These are phyloP conservation scores for Coreoperca whiteheadi DNA, from an alignment of 2,113 vertebrate genomes.

Conservation along the genomic window DNA sequence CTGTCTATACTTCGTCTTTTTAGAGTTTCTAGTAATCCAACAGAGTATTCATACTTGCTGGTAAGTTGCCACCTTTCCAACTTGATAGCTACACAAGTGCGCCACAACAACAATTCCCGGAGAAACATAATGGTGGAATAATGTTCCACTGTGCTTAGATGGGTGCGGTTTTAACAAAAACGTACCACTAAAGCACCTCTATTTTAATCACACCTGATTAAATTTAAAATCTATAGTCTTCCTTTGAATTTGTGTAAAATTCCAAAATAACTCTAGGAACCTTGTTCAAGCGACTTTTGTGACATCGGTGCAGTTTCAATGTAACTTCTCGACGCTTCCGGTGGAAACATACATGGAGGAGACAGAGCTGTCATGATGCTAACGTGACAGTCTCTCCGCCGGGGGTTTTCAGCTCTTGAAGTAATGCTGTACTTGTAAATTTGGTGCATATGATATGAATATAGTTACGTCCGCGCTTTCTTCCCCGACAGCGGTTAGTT, in stretches of 20 bases:
- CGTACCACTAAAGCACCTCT: neutral
- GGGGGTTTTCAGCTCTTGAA: neutral
- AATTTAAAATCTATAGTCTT: fast-evolving
- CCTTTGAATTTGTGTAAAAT: fast-evolving
- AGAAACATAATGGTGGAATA: slow-evolving; percentile 14
- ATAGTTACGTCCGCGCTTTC: fast-evolving
- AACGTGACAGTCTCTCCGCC: neutral
- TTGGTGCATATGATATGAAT: neutral
- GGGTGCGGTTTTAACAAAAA: neutral
- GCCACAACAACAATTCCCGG: slow-evolving; percentile 67
- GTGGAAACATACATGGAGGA: neutral
- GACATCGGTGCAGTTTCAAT: slow-evolving; percentile 29
- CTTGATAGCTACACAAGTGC: neutral
- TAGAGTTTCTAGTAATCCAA: neutral
- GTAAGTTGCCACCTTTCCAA: neutral
- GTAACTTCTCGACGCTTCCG: slow-evolving; percentile 49
- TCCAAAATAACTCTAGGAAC: neutral
- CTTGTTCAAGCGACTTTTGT: neutral
- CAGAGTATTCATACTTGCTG: neutral
- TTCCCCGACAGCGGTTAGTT: neutral
- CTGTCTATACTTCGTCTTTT: neutral
- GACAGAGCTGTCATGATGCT: fast-evolving
- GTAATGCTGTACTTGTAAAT: fast-evolving
- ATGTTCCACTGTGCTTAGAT: too few species aligned
- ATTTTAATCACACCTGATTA: neutral